These are phyloP conservation scores for Phrynocephalus vlangalii DNA, from an alignment of 2,797 vertebrate genomes.

Conservation along the genomic window DNA sequence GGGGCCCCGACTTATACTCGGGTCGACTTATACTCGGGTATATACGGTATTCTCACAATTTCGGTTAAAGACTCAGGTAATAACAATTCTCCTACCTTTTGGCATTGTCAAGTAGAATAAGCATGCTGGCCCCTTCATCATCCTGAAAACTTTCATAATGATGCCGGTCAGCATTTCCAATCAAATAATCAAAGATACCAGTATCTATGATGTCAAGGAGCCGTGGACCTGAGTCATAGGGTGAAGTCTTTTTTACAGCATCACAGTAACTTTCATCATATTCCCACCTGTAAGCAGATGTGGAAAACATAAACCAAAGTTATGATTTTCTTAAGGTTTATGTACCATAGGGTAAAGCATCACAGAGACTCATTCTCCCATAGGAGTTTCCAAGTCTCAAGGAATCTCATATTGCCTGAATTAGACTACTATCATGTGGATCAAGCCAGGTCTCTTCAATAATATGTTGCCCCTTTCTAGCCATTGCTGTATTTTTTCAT, in stretches of 20 bases:
- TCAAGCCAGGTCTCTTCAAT: background rate
- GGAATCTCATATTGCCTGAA: too few relatives aligned
- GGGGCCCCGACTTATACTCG: too few relatives aligned
- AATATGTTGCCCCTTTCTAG: background rate
- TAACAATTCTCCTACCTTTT: conserved; percentile 85
- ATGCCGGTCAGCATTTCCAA: conserved; percentile 96
- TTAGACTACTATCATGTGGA: background rate
- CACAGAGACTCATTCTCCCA: background rate
- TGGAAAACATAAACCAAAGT: background rate
- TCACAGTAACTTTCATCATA: conserved; percentile 98
- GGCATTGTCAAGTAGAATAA: conserved; percentile 97
- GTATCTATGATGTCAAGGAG: conserved; percentile 97
- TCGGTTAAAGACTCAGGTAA: too few relatives aligned
- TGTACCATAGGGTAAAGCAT: background rate
- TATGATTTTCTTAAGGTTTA: background rate
- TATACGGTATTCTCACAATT: too few relatives aligned
- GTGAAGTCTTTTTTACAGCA: conserved; percentile 96
- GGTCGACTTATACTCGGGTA: too few relatives aligned
- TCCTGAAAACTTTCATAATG: conserved; percentile 99
- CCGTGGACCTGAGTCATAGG: conserved; percentile 93
- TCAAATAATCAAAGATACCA: conserved; percentile 94
- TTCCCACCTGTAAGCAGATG: conserved; percentile 87
- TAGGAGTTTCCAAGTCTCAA: too few relatives aligned
- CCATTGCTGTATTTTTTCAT: background rate
- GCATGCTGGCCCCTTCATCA: conserved; percentile 97